Conservation (phyloP, 1,140 invertebrate genomes). For the Harlomillsia oculata region DNA sequence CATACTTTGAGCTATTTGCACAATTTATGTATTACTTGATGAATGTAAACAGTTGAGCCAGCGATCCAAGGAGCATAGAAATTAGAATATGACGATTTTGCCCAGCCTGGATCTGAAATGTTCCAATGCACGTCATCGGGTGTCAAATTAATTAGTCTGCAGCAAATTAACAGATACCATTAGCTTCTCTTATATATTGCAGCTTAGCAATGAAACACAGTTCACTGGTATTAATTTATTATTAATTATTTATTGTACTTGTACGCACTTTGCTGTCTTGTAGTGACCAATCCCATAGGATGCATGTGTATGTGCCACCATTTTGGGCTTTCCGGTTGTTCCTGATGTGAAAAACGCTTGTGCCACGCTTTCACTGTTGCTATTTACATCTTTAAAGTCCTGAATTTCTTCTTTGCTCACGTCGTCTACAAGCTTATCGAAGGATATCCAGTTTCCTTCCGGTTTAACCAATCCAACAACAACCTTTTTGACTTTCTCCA, state of each 20-base stretch:
- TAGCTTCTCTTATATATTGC: no score
- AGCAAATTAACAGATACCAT: no score
- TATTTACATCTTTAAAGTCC: slow-evolving; percentile 36
- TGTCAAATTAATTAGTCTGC: no score
- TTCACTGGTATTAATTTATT: no score
- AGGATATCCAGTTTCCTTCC: slow-evolving; percentile 14
- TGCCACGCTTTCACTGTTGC: slow-evolving; percentile 39
- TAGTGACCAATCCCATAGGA: slow-evolving; percentile 42
- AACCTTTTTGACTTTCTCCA: slow-evolving; percentile 3
- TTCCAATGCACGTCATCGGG: slow-evolving; percentile 45
- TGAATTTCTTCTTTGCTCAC: slow-evolving; percentile 4
- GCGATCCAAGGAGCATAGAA: slow-evolving; percentile 43
- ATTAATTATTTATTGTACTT: no score
- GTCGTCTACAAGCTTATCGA: slow-evolving; percentile 4
- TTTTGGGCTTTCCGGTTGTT: slow-evolving; percentile 47
- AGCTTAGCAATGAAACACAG: no score
- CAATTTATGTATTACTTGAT: slow-evolving; percentile 31
- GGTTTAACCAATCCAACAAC: not conserved
- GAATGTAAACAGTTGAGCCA: slow-evolving; percentile 39
- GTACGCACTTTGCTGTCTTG: slow-evolving; percentile 13
- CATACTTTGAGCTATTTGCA: no score
- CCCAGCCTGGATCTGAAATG: slow-evolving; percentile 47
- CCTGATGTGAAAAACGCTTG: slow-evolving; percentile 47
- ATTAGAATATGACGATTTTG: slow-evolving; percentile 43
- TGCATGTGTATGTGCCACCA: slow-evolving; percentile 44